These are phyloP conservation scores for Phrynocephalus vlangalii DNA, from an alignment of 2,797 vertebrate genomes.

Conservation along the genomic window DNA sequence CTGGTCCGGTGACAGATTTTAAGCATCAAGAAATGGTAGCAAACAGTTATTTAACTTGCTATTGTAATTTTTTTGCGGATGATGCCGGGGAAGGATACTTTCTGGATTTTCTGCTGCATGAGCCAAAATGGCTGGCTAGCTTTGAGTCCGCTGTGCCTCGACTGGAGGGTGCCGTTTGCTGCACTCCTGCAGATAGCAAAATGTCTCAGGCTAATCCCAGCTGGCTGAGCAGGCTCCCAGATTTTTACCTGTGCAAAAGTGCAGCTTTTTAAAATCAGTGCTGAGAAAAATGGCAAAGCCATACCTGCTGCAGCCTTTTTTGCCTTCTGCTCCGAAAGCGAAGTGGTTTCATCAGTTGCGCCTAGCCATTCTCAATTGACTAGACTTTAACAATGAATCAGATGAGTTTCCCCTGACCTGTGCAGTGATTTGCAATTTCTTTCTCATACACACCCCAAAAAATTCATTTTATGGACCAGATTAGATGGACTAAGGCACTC, in stretches of 20 bases:
- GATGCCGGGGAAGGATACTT: neutral
- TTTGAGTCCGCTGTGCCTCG: neutral
- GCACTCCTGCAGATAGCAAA: neutral
- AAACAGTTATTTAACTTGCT: neutral
- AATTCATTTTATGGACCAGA: slow-evolving; percentile 11
- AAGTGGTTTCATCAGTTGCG: neutral
- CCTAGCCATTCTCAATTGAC: neutral
- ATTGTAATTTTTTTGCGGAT: neutral
- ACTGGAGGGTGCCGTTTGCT: neutral
- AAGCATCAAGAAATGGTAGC: neutral
- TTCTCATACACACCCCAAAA: neutral
- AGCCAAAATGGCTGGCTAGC: neutral
- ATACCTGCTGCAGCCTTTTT: neutral
- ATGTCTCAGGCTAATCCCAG: neutral
- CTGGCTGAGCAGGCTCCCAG: neutral
- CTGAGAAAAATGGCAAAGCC: neutral
- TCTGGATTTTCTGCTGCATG: neutral
- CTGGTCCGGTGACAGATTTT: neutral
- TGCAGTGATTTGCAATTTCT: slow-evolving; percentile 42
- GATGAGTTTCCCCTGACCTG: neutral
- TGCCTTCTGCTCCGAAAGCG: neutral
- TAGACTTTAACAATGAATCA: neutral
- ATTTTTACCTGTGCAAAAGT: neutral
- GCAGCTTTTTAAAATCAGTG: neutral
- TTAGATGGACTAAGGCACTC: slow-evolving; percentile 47